These are phyloP conservation scores for Gymnoscelis rufifasciata DNA, from an alignment of 2,888 invertebrate genomes.

Conservation along the genomic window DNA sequence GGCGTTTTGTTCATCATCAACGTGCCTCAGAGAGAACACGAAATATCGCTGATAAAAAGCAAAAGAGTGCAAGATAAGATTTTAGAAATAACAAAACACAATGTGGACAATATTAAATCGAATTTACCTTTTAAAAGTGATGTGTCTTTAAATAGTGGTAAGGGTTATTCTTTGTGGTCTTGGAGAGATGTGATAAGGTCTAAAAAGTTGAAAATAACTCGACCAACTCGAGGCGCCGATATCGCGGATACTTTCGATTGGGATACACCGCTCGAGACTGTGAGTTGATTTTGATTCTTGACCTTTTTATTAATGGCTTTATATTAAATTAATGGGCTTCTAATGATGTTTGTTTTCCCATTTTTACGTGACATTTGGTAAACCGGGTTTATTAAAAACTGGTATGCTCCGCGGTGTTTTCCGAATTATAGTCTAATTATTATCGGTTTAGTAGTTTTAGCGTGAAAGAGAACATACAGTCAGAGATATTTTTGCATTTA, in stretches of 20 bases:
- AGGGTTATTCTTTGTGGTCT: constrained; percentile 35
- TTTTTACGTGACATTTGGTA: no score
- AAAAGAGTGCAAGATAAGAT: constrained; percentile 25
- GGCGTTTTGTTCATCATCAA: constrained; percentile 80
- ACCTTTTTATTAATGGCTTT: no score
- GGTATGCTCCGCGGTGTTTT: no score
- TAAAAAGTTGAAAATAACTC: constrained; percentile 49
- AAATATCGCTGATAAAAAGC: constrained; percentile 49
- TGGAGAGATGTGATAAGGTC: constrained; percentile 48
- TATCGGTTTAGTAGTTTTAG: no score
- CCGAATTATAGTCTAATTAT: no score
- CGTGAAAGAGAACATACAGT: no score
- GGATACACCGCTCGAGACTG: constrained; percentile 56
- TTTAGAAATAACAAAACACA: constrained; percentile 29
- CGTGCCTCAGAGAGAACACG: constrained; percentile 75
- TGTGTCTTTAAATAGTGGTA: constrained; percentile 28
- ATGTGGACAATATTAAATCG: constrained; percentile 28
- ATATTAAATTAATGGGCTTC: no score
- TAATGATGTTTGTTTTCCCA: no score
- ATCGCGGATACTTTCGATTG: constrained; percentile 49
- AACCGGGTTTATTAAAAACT: no score
- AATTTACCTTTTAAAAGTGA: constrained; percentile 28
- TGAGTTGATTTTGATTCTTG: constrained; percentile 36
- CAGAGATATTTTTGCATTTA: no score
- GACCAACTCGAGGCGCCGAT: constrained; percentile 42